Percentiles rank a stretch among this genome's conserved stretches.
Conservation (phyloP, 2,888 invertebrate genomes). For the Drosophila pegasa region DNA sequence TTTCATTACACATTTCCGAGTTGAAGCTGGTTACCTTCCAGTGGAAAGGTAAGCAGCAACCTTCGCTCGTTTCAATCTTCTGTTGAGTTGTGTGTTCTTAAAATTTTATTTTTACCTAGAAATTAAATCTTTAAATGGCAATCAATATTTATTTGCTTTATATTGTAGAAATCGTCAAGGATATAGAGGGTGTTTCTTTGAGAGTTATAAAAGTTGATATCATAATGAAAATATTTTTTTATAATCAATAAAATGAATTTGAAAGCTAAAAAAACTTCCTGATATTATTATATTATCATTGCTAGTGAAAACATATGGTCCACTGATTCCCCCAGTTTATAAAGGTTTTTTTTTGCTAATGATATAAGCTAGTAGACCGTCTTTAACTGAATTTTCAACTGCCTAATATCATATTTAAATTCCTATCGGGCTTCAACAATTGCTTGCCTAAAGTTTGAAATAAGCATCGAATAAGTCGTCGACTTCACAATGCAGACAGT, state of each 20-base stretch:
- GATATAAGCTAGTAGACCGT: too few relatives aligned
- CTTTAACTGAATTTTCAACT: too few relatives aligned
- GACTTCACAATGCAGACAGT: slow-evolving; percentile 24
- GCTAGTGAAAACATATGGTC: too few relatives aligned
- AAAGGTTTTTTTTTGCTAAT: too few relatives aligned
- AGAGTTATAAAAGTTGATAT: too few relatives aligned
- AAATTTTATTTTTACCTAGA: neutral
- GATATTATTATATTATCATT: too few relatives aligned
- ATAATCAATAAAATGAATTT: too few relatives aligned
- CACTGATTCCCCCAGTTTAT: too few relatives aligned
- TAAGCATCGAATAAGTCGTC: slow-evolving; percentile 12
- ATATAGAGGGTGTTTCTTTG: too few relatives aligned
- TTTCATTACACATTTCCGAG: slow-evolving; percentile 14
- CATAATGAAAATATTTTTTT: too few relatives aligned
- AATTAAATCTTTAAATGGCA: neutral
- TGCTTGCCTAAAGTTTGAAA: slow-evolving; percentile 1
- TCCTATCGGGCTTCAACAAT: neutral
- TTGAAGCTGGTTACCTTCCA: neutral
- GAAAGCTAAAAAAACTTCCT: too few relatives aligned
- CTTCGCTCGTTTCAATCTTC: neutral
- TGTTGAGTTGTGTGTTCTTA: neutral
- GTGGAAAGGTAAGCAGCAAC: neutral
- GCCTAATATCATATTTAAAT: neutral
- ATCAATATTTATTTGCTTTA: neutral
- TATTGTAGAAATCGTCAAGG: too few relatives aligned